phyloP scores from a whole-genome alignment of 2,888 invertebrate species.

The Didymodactylos carnosus region DNA sequence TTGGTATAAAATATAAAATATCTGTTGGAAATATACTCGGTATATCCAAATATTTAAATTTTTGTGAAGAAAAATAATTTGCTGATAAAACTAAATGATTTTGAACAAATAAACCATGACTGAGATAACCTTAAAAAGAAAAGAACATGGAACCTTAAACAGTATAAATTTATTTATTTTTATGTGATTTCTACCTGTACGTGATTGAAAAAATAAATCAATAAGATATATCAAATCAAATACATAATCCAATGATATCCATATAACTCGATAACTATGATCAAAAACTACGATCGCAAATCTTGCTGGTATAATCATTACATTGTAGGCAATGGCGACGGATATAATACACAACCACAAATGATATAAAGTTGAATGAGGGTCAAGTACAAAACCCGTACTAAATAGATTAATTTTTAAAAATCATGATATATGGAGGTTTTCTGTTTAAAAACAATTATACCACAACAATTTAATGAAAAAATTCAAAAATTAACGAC shows the following conservation, averaged over 20 bases:
- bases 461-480: too few species aligned
- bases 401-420: too few species aligned
- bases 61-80: conserved; percentile 25
- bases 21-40: conserved; percentile 35
- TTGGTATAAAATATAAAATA: conserved; percentile 19
- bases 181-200: conserved; percentile 50
- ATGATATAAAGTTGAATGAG: conserved; percentile 58
- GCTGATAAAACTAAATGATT: conserved; percentile 26
- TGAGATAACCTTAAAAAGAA: conserved; percentile 28
- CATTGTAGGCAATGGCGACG: conserved; percentile 68
- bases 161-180: background rate
- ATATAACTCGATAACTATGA: conserved; percentile 52
- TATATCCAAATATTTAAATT: conserved; percentile 31
- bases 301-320: conserved; percentile 68
- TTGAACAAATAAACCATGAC: conserved; percentile 34
- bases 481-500: too few species aligned
- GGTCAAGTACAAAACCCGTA: conserved; percentile 45
- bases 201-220: conserved; percentile 64
- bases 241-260: conserved; percentile 65
- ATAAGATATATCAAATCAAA: conserved; percentile 66
- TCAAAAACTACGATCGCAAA: conserved; percentile 81
- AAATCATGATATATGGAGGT: too few species aligned
- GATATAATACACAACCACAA: conserved; percentile 74
- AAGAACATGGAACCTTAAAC: background rate
- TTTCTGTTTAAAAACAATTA: too few species aligned